phyloP scores from a whole-genome alignment of 2,113 vertebrate species.

The Cryptoleucopteryx plumbea region DNA sequence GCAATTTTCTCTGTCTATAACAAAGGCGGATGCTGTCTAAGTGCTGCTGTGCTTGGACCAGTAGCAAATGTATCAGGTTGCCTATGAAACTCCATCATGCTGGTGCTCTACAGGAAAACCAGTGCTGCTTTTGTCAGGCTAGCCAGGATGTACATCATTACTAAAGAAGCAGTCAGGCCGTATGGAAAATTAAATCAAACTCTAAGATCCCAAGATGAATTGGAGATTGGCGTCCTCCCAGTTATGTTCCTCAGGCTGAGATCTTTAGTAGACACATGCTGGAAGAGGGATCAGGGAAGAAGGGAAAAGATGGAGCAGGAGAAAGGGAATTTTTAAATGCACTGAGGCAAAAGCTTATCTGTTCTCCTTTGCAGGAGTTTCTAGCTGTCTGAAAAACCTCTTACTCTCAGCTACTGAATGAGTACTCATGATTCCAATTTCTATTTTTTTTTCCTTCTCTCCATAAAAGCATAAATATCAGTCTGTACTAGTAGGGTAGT shows the following conservation, averaged over 20 bases:
- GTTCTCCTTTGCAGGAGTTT: not conserved
- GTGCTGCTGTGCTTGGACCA: not conserved
- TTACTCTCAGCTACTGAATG: not conserved
- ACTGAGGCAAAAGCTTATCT: not conserved
- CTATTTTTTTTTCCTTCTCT: not conserved
- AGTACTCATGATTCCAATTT: not conserved
- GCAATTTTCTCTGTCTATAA: not conserved
- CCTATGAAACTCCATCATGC: not conserved
- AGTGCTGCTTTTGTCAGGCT: not conserved
- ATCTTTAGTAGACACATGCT: not conserved
- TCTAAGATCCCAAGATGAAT: not conserved
- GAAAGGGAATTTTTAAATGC: not conserved
- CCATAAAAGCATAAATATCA: not conserved
- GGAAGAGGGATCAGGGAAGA: not conserved
- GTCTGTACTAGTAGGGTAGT: not conserved
- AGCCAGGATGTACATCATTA: not conserved
- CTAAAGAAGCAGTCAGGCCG: not conserved
- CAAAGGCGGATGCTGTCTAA: not conserved
- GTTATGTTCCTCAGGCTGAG: not conserved
- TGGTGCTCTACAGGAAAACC: not conserved
- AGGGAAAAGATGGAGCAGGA: not conserved
- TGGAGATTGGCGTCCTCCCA: constrained; percentile 15
- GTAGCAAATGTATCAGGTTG: not conserved
- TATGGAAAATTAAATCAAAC: constrained; percentile 10
- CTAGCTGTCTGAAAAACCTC: not conserved